Evolutionary conservation across 2,888 invertebrate genomes (phyloP).

Genomic region (Torymus texanus): DNA sequence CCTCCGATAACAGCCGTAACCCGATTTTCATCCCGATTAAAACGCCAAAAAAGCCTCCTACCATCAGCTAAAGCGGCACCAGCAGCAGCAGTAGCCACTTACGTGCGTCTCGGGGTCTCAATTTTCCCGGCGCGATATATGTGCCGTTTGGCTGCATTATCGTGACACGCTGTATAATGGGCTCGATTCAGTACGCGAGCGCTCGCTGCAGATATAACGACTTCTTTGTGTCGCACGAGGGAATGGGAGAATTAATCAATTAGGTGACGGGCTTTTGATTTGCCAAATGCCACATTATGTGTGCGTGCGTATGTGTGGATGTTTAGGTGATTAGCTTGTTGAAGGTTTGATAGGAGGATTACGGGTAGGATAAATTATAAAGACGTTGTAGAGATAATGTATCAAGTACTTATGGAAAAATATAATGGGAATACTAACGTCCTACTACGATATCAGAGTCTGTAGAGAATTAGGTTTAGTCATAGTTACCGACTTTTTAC

Average conservation of each 20-base stretch:
- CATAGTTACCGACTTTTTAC: too few relatives aligned
- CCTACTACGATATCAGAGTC: too few relatives aligned
- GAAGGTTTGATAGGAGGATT: not conserved
- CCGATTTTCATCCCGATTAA: not conserved
- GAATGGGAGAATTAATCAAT: constrained; percentile 20
- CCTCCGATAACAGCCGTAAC: too few relatives aligned
- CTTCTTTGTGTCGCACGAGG: constrained; percentile 18
- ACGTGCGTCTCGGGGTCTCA: not conserved
- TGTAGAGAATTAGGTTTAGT: too few relatives aligned
- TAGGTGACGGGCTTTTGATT: constrained; percentile 7
- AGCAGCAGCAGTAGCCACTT: not conserved
- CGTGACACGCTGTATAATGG: constrained; percentile 28
- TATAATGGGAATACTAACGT: too few relatives aligned
- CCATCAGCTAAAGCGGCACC: too few relatives aligned
- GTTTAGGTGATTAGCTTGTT: not conserved
- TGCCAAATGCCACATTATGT: not conserved
- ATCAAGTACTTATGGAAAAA: too few relatives aligned
- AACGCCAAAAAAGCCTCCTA: not conserved
- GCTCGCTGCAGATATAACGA: constrained; percentile 22
- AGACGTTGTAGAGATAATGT: too few relatives aligned
- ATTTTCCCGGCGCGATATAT: not conserved
- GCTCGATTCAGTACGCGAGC: constrained; percentile 20
- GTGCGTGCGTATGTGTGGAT: not conserved
- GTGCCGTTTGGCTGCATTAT: constrained; percentile 40
- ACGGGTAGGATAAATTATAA: too few relatives aligned